Conservation (phyloP, 1,140 invertebrate species). For the Aphidius gifuensis region DNA sequence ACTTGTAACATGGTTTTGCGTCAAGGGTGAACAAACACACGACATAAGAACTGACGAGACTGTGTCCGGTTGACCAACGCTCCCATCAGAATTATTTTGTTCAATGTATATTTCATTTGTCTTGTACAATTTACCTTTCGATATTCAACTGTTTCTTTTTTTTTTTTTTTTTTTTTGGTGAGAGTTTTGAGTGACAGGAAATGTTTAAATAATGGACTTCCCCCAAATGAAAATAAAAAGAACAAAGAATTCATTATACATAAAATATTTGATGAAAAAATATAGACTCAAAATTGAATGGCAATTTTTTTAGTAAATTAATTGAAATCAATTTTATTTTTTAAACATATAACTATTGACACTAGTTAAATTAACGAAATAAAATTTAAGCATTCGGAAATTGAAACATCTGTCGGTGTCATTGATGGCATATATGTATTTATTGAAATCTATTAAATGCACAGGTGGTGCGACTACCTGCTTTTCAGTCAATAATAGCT, state of each 20-base stretch:
- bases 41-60: slow-evolving; percentile 37
- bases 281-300: no score
- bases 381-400: no score
- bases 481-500: not conserved
- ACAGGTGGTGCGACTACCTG: slow-evolving; percentile 5
- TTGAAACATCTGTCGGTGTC: no score
- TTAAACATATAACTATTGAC: no score
- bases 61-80: slow-evolving; percentile 7
- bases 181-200: not conserved
- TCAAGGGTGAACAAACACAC: slow-evolving; percentile 49
- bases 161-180: not conserved
- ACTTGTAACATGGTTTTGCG: slow-evolving; percentile 19
- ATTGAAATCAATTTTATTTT: no score
- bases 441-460: not conserved
- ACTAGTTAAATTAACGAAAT: no score
- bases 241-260: slow-evolving; percentile 1
- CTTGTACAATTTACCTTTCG: not conserved
- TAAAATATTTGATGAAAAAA: not conserved
- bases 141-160: no score
- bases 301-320: no score
- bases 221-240: not conserved
- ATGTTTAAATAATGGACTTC: not conserved
- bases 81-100: not conserved
- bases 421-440: no score
- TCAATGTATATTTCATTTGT: not conserved